Evolutionary conservation across 2,113 vertebrate species (phyloP), one percentile per base, ranked within the genome.

Genomic region (Macquaria australasica): DNA sequence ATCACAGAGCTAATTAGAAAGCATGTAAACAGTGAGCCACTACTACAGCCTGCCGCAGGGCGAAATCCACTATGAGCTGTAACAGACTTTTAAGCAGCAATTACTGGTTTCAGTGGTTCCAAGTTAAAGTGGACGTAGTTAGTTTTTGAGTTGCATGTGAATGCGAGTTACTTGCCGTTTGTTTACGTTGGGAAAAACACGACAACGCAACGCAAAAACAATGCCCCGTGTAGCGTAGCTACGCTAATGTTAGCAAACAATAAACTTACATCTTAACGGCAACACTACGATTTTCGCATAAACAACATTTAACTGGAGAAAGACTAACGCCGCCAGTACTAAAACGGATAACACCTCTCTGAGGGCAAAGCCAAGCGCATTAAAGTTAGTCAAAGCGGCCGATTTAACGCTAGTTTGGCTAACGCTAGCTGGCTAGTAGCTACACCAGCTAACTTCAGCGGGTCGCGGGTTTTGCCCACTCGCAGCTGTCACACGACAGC

Each of bases 401-500:
- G n/a, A 34, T 62, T 55, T 75, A 28, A 83, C 2, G 68, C 55
- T 79, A 55, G 10, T 39, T 77, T 45, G 59, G 83, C 70, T 56
- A 68, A 70, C 1, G 70, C 81, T 87, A 84, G 28, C 43, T 67
- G 15, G 68, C 75, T 85, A 73, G 5, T 75, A 68, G 89, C 90
- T 67, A 28, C 43, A 67, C 1, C 7, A n/a, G 86, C 86, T 90
- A 87, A 64, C 53, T 21, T 39, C 62, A 23, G 50, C 74, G 63
- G 71, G 39, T 83, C 67, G 82, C 60, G 67, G 50, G 77, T 83
- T 89, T 89, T 89, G 73, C 55, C 77, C 88, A 86, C 87, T 89
- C 84, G 84, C 92, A 95, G 91, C 92, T 93, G 94, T 95, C 91
- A 93, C 9, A 86, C 73, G 87, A 83, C 77, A 89, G 41, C 85